A percentile compares a stretch with the other conserved stretches of the same genome.
phyloP scores from a whole-genome alignment of 2,113 vertebrate species.

The Caloenas nicobarica region DNA sequence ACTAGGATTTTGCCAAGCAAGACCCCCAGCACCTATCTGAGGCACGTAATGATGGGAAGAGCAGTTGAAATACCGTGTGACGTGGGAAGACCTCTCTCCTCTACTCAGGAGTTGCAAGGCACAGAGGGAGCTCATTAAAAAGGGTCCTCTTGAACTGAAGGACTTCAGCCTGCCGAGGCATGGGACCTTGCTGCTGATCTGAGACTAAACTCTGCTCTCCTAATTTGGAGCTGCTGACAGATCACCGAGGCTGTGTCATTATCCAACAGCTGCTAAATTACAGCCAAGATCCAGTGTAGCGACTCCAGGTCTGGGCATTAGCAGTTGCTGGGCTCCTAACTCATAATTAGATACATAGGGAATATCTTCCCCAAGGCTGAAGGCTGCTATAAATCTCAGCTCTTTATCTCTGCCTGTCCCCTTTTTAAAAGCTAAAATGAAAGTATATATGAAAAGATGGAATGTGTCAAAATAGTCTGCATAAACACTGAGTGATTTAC shows the following conservation, averaged over 20 bases:
- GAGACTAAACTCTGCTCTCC: constrained; percentile 46
- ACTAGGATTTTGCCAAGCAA: neutral
- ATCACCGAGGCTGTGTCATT: constrained; percentile 44
- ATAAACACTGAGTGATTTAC: constrained; percentile 66
- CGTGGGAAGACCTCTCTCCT: neutral
- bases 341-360: constrained; percentile 56
- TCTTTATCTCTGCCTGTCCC: constrained; percentile 57
- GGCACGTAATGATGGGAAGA: neutral
- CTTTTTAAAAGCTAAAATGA: constrained; percentile 64
- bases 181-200: constrained; percentile 47
- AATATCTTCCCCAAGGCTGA: constrained; percentile 50
- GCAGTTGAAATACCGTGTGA: neutral
- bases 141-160: constrained; percentile 39
- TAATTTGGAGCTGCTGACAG: constrained; percentile 50
- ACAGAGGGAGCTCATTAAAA: constrained; percentile 57
- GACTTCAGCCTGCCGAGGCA: constrained; percentile 48
- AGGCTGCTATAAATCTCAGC: constrained; percentile 49
- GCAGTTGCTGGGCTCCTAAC: constrained; percentile 13
- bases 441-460: constrained; percentile 52
- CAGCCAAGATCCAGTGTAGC: constrained; percentile 29
- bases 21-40: neutral
- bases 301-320: constrained; percentile 44
- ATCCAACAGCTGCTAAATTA: constrained; percentile 58
- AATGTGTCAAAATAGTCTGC: constrained; percentile 71
- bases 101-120: neutral